These are phyloP conservation scores for Microctenopoma stevenorrisi DNA, from an alignment of 2,797 vertebrate species.

Conservation along the genomic window DNA sequence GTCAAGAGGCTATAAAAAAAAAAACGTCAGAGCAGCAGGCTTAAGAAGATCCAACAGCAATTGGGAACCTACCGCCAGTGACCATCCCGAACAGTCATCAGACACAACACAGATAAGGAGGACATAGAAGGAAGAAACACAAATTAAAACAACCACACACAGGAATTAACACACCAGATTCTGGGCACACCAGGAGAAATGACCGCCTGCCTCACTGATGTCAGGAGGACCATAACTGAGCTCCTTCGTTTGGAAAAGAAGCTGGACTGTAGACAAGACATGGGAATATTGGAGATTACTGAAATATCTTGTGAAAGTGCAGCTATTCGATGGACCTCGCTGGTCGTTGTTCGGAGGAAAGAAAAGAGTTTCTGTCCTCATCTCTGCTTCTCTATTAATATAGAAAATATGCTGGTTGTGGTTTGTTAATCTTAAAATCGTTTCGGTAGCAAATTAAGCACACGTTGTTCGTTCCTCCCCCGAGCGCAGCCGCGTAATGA, in stretches of 20 bases:
- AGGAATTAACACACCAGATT: slow-evolving; percentile 85
- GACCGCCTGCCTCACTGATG: slow-evolving; percentile 77
- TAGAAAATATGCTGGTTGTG: too few relatives aligned
- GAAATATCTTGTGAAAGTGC: slow-evolving; percentile 10
- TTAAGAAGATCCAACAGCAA: slow-evolving; percentile 92
- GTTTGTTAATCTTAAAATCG: too few relatives aligned
- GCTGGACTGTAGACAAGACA: slow-evolving; percentile 3
- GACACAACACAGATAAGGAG: slow-evolving; percentile 99
- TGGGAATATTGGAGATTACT: slow-evolving; percentile 22
- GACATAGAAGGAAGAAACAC: slow-evolving; percentile 99
- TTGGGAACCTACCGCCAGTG: slow-evolving; percentile 98
- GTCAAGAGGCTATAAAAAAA: slow-evolving; percentile 85
- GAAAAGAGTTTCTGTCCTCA: slow-evolving; percentile 17
- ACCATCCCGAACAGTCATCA: slow-evolving; percentile 99
- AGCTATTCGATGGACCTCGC: background rate
- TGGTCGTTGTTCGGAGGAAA: slow-evolving; percentile 8
- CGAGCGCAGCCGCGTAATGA: slow-evolving; percentile 37
- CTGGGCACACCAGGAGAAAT: slow-evolving; percentile 91
- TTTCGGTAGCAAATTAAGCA: slow-evolving; percentile 57
- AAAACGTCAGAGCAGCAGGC: slow-evolving; percentile 89
- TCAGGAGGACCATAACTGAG: slow-evolving; percentile 15
- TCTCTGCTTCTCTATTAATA: background rate
- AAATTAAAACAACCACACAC: slow-evolving; percentile 99
- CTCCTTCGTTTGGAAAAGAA: slow-evolving; percentile 17
- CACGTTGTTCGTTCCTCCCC: slow-evolving; percentile 62